These are phyloP conservation scores for Unio delphinus DNA, from an alignment of 2,888 invertebrate genomes.

Conservation along the genomic window DNA sequence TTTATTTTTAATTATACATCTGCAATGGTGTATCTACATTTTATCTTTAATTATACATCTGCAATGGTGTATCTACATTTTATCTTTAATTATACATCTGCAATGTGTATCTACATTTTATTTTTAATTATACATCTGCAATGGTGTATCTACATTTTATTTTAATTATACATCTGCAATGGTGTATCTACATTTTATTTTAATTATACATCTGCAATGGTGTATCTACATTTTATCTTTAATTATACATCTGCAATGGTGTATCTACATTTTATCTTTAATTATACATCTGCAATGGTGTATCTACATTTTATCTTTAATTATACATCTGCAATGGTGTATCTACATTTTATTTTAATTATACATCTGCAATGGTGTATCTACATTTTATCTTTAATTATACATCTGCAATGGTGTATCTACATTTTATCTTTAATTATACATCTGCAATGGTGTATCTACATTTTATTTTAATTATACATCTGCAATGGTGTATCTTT, in stretches of 20 bases:
- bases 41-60: not conserved
- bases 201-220: not conserved
- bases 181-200: not conserved
- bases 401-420: slow-evolving; percentile 1
- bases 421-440: not conserved
- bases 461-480: not conserved
- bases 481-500: slow-evolving; percentile 1
- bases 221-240: not conserved
- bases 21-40: not conserved
- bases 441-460: not conserved
- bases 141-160: not conserved
- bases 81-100: not conserved
- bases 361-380: not conserved
- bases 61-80: not conserved
- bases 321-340: not conserved
- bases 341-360: not conserved
- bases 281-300: not conserved
- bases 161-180: not conserved
- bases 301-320: not conserved
- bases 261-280: not conserved
- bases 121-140: not conserved
- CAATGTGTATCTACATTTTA: not conserved
- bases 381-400: not conserved
- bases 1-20: not conserved
- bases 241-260: not conserved